Evolutionary conservation across 2,797 vertebrate genomes (phyloP), one percentile per base, ranked within the genome.

Genomic region (Apogon talboti): DNA sequence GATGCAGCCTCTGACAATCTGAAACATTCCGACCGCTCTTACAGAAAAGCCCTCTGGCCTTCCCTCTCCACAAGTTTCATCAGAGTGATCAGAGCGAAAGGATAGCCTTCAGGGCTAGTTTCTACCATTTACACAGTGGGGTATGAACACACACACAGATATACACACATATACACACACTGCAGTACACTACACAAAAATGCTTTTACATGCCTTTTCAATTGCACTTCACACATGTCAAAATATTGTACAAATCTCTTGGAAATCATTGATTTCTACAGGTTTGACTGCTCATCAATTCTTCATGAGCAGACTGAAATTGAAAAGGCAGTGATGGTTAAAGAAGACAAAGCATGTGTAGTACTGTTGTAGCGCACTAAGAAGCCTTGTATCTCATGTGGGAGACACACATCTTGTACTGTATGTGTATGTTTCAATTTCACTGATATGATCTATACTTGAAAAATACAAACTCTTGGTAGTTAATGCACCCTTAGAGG

Each of bases 41-140:
- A 84, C 71, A 86, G 82, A 88, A 90, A 91, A 90, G 87, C 89
- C 90, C 89, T 86, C 86, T 89, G 89, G 89, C 83, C 86, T 87
- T 78, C 85, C 88, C 87, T 87, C 90, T 84, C 86, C 87, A 82
- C 83, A 64, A 80, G 85, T 90, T 91, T 90, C 91, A 90, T 91
- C 86, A 88, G 79, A 81, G 83, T 85, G 89, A 91, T 89, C 89
- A 91, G 85, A 89, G 84, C 47, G 24, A 88, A 86, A 84, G 85
- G 83, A 87, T 91, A 83, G 87, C 88, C 90, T 90, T 89, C 86
- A 85, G 86, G 87, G 83, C 85, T 81, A 76, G 83, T 78, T 84
- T 83, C 78, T 77, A 79, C 56, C 71, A 74, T 85, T 81, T 85
- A 79, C 84, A 82, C 85, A 82, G 87, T 79, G 53, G 76, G 86